Evolutionary conservation across 2,797 vertebrate species (phyloP), one percentile per base, ranked within the genome.

Genomic region (Spea hammondii): DNA sequence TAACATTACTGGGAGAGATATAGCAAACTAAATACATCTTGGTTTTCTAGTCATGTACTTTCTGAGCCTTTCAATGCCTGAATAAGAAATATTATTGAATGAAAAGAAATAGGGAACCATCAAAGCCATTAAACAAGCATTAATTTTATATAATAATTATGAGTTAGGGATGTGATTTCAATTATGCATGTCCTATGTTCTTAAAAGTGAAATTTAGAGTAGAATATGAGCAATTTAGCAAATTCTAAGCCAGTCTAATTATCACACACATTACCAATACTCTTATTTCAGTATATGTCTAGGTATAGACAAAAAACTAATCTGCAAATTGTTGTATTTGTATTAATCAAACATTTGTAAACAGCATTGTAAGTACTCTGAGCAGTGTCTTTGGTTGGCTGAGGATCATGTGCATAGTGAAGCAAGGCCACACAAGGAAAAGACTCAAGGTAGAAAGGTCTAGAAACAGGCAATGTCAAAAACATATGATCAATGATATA

Each of bases 151-250:
- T 75, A 75, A 72, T 72, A 73, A 80, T 75, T 70, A 55, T 75
- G 46, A 80, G 70, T 80, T 65, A 80, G 5, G 73, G 49, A 70
- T 80, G 60, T 47, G 54, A 45, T 75, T 55, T 80, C 59, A 75
- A 80, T 80, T 50, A 76, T 80, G 51, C 50, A 75, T 76, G 46
- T 14, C 45, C 32, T 9, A 32, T 71, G 87, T 68, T 82, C 85
- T 75, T 62, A 78, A 70, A 68, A 70, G 74, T 76, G 65, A 50
- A 66, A 80, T 69, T 68, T 14, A 66, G 48, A 66, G 1, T 7
- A 74, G 45, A 71, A 53, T 45, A n/a, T 14, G 62, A 66, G 66
- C 14, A 45, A 12, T 8, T 60, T n/a, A 54, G 45, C 69, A 8
- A 82, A 68, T 65, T 62, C 44, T 62, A 74, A 62, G 17, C 8